Percentiles rank a stretch among this genome's conserved stretches.
phyloP scores from a whole-genome alignment of 2,113 vertebrate species.

The Proteles cristata region DNA sequence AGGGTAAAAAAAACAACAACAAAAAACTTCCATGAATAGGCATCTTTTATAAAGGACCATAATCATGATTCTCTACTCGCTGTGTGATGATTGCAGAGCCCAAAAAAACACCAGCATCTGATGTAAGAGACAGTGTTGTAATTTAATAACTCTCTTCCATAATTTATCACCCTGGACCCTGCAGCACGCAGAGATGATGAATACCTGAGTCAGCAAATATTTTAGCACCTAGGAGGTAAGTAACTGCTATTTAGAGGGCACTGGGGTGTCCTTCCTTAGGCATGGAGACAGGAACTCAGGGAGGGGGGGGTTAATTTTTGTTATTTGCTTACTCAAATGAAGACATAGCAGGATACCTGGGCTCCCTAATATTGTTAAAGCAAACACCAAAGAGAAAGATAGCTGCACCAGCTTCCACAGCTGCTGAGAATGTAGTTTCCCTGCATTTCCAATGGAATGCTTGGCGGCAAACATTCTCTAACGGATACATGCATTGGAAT shows the following conservation, averaged over 20 bases:
- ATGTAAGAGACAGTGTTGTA: background rate
- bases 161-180: constrained; percentile 26
- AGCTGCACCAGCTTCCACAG: background rate
- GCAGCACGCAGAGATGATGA: background rate
- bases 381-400: background rate
- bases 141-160: constrained; percentile 58
- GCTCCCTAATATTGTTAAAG: background rate
- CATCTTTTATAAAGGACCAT: background rate
- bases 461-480: background rate
- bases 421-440: background rate
- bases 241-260: background rate
- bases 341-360: background rate
- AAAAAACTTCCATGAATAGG: background rate
- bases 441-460: background rate
- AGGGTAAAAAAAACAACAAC: background rate
- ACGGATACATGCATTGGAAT: background rate
- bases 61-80: background rate
- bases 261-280: background rate
- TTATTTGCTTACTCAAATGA: constrained; percentile 27
- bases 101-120: background rate
- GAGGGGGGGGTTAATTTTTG: background rate
- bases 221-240: background rate
- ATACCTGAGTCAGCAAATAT: background rate
- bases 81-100: background rate
- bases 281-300: background rate